Percentiles rank a stretch among this genome's conserved stretches.
Conservation (phyloP, 1,140 invertebrate species). For the Achroia grisella region DNA sequence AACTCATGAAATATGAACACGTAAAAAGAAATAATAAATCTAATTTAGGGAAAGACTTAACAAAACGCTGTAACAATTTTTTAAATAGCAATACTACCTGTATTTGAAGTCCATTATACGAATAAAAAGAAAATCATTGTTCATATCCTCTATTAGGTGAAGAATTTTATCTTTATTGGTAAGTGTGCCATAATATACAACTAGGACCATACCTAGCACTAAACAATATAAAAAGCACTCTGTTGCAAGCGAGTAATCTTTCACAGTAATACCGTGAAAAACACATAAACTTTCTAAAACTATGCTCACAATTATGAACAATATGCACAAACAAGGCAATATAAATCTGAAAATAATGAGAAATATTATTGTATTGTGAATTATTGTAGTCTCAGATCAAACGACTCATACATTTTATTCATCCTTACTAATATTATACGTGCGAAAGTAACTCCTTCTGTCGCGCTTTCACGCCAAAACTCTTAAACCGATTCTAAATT, state of each 20-base stretch:
- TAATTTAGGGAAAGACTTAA: no score
- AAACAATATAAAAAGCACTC: constrained; percentile 39
- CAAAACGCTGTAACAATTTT: no score
- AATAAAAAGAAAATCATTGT: constrained; percentile 30
- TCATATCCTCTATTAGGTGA: constrained; percentile 25
- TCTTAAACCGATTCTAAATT: no score
- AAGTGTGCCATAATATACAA: constrained; percentile 19
- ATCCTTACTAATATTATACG: no score
- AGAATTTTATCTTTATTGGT: constrained; percentile 18
- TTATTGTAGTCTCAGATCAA: no score
- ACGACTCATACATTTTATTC: no score
- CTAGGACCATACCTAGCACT: constrained; percentile 20
- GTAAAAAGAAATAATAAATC: no score
- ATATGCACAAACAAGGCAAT: constrained; percentile 19
- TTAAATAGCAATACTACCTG: no score
- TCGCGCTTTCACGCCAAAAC: no score
- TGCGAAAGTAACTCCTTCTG: no score
- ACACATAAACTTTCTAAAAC: constrained; percentile 30
- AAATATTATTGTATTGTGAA: no score
- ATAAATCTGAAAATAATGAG: constrained; percentile 26
- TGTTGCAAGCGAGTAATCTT: constrained; percentile 35
- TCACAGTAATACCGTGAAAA: constrained; percentile 14
- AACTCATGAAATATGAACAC: no score
- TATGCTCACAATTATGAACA: constrained; percentile 10
- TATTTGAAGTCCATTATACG: constrained; percentile 22